These are phyloP conservation scores for Drosophila sordidula DNA, from an alignment of 2,888 invertebrate genomes.

Conservation along the genomic window DNA sequence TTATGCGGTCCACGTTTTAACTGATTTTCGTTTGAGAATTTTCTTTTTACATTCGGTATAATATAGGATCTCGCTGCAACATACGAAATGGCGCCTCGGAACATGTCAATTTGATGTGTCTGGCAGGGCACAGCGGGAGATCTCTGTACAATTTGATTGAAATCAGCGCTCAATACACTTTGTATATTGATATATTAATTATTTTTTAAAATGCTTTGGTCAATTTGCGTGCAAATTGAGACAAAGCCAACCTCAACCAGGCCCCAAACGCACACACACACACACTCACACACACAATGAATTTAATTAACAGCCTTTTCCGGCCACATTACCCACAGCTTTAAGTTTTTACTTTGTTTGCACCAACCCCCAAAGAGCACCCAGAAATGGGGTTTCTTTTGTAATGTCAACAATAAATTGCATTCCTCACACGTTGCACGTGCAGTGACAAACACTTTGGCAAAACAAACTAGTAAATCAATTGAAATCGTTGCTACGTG, in stretches of 20 bases:
- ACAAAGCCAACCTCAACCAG: slow-evolving; percentile 49
- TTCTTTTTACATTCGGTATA: slow-evolving; percentile 63
- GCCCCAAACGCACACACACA: neutral
- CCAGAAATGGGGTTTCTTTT: slow-evolving; percentile 11
- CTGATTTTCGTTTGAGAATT: slow-evolving; percentile 76
- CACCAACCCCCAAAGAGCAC: neutral
- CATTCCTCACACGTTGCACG: slow-evolving; percentile 34
- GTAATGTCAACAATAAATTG: slow-evolving; percentile 38
- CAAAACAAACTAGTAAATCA: slow-evolving; percentile 20
- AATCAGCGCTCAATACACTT: slow-evolving; percentile 72
- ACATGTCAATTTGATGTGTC: slow-evolving; percentile 73
- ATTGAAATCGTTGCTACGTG: slow-evolving; percentile 19
- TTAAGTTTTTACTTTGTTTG: slow-evolving; percentile 27
- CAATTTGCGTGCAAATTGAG: slow-evolving; percentile 72
- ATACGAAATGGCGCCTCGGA: slow-evolving; percentile 57
- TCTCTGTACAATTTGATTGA: slow-evolving; percentile 74
- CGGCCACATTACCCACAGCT: slow-evolving; percentile 13
- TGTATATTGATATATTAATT: slow-evolving; percentile 80
- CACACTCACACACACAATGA: neutral
- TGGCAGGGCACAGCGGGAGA: slow-evolving; percentile 68
- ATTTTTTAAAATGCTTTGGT: slow-evolving; percentile 69
- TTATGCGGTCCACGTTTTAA: slow-evolving; percentile 61
- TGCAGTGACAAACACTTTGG: slow-evolving; percentile 24
- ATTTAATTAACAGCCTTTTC: slow-evolving; percentile 49
- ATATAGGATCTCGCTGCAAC: slow-evolving; percentile 36